Percentiles rank a stretch among this genome's conserved stretches.
Conservation (phyloP, 2,113 vertebrate species). For the Serinus canaria region DNA sequence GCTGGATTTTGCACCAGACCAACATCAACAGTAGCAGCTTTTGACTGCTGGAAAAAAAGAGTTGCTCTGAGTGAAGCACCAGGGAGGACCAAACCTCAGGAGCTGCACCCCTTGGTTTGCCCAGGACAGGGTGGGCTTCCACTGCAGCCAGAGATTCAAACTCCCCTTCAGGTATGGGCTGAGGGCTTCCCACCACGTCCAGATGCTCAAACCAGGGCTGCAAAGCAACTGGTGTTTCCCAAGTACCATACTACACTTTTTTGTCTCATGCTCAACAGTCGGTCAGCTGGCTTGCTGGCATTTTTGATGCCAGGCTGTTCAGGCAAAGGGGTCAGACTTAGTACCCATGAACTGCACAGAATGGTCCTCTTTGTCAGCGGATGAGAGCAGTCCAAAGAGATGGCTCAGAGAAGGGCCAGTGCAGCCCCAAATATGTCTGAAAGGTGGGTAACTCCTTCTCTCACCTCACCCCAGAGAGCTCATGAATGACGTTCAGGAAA, state of each 20-base stretch:
- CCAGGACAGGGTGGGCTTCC: background rate
- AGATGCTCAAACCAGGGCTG: background rate
- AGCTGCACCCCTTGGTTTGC: background rate
- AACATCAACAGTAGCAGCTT: background rate
- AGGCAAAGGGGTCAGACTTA: background rate
- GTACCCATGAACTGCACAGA: background rate
- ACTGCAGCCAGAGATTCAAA: background rate
- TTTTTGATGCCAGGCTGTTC: background rate
- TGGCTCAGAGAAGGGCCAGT: background rate
- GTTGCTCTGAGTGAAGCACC: background rate
- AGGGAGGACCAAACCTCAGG: background rate
- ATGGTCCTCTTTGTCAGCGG: background rate
- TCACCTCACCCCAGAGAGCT: background rate
- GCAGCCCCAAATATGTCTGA: background rate
- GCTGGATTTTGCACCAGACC: background rate
- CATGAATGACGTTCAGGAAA: background rate
- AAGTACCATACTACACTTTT: fast-evolving
- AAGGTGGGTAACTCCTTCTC: background rate
- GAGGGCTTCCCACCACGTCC: background rate
- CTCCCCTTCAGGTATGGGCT: background rate
- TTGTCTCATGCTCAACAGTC: background rate
- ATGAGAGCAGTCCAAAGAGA: background rate
- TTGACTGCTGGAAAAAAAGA: background rate
- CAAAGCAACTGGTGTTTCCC: background rate
- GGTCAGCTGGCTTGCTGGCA: background rate